Evolutionary conservation across 2,888 invertebrate species (phyloP), one percentile per base, ranked within the genome.

Genomic region (Uloborus plumipes): DNA sequence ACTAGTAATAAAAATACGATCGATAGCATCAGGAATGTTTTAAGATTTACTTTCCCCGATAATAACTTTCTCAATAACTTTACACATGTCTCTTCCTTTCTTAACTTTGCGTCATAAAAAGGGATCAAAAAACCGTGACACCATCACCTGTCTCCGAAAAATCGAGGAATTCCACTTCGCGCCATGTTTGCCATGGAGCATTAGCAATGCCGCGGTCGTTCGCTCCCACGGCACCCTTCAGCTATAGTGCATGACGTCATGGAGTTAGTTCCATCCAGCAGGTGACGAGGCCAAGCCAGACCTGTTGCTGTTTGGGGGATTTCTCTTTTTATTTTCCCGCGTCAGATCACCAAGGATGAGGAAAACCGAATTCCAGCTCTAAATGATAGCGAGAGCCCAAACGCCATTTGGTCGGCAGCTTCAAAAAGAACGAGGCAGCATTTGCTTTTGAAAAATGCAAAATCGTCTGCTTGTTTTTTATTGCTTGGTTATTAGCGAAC

Each of bases 221-320:
- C 64, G 73, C 64, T 64, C 26, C 22, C 22, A 26, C 26, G 53
- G 26, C 69, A 74, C 73, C 69, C 64, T 74, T 74, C 73, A 80
- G 80, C 80, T 73, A 73, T 80, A 73, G 73, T 73, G 74, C 69
- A 64, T 81, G 80, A 81, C 80, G 80, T 81, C 80, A 81, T 49
- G 66, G 67, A 67, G 64, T 55, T 78, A 70, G 51, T 58, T 47
- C 50, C 53, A 39, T n/a, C 39, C 47, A 70, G 31, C 80, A 81
- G 80, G 80, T 81, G 80, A 81, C 55, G 80, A 81, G 80, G 80
- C 58, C 80, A 74, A 81, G 64, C 74, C 47, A 81, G 26, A 81
- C 80, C 62, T 80, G 79, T 80, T 80, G 73, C 62, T 55, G 70
- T 77, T 39, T 39, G 39, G 9, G 39, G 39, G 39, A 39, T 39